These are phyloP conservation scores for Struthidea cinerea DNA, from an alignment of 2,113 vertebrate genomes.

Conservation along the genomic window DNA sequence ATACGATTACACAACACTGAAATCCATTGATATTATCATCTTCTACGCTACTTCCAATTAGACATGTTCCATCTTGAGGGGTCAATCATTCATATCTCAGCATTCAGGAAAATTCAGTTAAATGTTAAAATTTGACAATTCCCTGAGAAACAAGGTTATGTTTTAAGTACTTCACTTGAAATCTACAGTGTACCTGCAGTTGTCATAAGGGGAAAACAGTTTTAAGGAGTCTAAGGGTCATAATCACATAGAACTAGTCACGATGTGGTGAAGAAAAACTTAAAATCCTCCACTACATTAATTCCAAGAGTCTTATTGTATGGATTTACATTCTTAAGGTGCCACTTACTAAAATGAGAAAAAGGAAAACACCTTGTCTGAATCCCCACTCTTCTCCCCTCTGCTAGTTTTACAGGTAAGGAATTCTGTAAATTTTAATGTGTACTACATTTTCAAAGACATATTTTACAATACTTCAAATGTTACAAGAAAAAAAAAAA, in stretches of 20 bases:
- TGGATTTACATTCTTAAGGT: background rate
- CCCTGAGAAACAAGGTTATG: background rate
- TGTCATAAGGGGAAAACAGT: background rate
- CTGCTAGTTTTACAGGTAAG: background rate
- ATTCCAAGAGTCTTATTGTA: background rate
- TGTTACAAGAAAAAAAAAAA: background rate
- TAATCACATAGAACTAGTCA: background rate
- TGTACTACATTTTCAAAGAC: background rate
- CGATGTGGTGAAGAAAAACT: background rate
- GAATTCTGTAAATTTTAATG: background rate
- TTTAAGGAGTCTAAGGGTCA: background rate
- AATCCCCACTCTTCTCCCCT: background rate
- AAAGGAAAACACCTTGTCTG: background rate
- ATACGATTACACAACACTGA: conserved; percentile 34
- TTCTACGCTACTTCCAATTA: conserved; percentile 58
- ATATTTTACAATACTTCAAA: background rate
- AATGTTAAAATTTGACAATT: conserved; percentile 9
- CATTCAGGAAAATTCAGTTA: background rate
- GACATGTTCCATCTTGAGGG: conserved; percentile 7
- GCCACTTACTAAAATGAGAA: background rate
- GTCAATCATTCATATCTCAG: conserved; percentile 9
- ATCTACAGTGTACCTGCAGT: background rate
- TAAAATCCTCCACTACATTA: background rate
- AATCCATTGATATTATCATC: conserved; percentile 47
- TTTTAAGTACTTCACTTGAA: background rate